Conservation (phyloP, 2,888 invertebrate genomes). For the Scaeva pyrastri region DNA sequence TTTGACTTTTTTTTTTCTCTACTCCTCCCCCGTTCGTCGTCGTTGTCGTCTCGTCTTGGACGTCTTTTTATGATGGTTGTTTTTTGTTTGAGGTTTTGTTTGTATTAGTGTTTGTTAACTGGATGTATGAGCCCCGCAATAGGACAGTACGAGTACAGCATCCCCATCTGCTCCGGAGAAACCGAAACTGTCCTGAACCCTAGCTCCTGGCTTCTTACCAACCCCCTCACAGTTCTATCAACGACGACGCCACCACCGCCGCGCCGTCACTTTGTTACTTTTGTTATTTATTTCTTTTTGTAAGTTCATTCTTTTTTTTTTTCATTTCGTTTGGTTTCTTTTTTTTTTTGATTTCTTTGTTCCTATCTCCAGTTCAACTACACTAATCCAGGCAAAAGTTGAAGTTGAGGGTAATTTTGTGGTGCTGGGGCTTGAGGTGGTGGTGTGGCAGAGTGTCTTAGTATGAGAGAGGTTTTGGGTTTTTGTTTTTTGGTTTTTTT, state of each 20-base stretch:
- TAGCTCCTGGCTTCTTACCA: neutral
- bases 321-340: neutral
- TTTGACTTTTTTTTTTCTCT: conserved; percentile 65
- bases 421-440: conserved; percentile 1
- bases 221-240: neutral
- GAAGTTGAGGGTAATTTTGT: conserved; percentile 51
- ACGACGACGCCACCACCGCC: neutral
- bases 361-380: conserved; percentile 59
- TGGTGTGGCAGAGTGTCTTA: conserved; percentile 24
- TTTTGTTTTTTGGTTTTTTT: conserved; percentile 13
- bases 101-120: conserved; percentile 27
- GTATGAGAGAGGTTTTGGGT: conserved; percentile 23
- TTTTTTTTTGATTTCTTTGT: conserved; percentile 29
- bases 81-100: conserved; percentile 22
- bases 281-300: conserved; percentile 67
- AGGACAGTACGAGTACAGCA: too few relatives aligned
- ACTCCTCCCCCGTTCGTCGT: neutral
- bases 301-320: conserved; percentile 43
- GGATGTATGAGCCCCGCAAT: conserved; percentile 53
- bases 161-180: conserved; percentile 30
- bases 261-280: conserved; percentile 50
- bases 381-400: conserved; percentile 57
- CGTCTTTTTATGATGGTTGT: conserved; percentile 36
- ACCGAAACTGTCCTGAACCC: conserved; percentile 6
- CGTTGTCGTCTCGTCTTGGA: conserved; percentile 9